phyloP scores from a whole-genome alignment of 2,888 invertebrate genomes.

The Iphiclides podalirius region DNA sequence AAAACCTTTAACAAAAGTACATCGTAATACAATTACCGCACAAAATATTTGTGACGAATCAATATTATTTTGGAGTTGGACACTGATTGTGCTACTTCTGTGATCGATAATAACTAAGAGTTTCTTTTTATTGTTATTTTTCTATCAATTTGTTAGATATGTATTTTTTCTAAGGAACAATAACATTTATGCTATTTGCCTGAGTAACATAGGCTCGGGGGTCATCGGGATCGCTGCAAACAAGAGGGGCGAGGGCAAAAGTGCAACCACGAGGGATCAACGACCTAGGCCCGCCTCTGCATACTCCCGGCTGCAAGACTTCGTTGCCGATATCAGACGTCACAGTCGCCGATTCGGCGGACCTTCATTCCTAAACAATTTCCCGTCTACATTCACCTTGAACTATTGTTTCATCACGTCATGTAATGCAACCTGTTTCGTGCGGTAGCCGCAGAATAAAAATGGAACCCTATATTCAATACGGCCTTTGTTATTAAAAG shows the following conservation, averaged over 20 bases:
- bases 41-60: too few relatives aligned
- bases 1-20: too few relatives aligned
- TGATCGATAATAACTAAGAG: too few relatives aligned
- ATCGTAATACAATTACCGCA: too few relatives aligned
- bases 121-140: too few relatives aligned
- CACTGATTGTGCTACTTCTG: too few relatives aligned
- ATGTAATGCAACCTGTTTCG: constrained; percentile 7
- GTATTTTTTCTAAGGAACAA: too few relatives aligned
- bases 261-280: constrained; percentile 57
- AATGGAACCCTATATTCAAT: too few relatives aligned
- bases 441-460: not conserved
- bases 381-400: constrained; percentile 24
- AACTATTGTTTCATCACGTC: constrained; percentile 20
- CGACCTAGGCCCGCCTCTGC: constrained; percentile 64
- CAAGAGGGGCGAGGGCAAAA: constrained; percentile 47
- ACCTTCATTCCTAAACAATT: constrained; percentile 23
- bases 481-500: too few relatives aligned
- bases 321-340: constrained; percentile 48
- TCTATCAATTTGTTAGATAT: too few relatives aligned
- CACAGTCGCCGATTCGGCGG: constrained; percentile 47
- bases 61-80: too few relatives aligned
- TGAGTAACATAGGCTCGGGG: constrained; percentile 41
- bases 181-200: too few relatives aligned
- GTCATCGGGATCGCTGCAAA: constrained; percentile 40
- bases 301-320: constrained; percentile 50